Percentiles rank a stretch among this genome's conserved stretches.
Conservation (phyloP, 92 coral and sea anemone species). For the Nematostella vectensis region DNA sequence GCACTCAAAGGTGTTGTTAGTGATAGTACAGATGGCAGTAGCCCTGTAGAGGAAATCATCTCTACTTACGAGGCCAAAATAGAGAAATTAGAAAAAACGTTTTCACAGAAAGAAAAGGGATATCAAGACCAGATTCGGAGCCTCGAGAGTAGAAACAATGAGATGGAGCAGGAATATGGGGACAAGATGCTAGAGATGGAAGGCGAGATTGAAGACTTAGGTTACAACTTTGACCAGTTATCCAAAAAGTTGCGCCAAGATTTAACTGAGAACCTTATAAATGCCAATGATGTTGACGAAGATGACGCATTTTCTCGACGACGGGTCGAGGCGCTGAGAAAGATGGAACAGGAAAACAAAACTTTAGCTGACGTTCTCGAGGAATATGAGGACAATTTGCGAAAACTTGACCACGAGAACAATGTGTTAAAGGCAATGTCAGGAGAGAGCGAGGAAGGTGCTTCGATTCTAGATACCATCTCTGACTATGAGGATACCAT, state of each 20-base stretch:
- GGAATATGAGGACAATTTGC: slow-evolving; percentile 56
- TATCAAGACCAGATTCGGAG: slow-evolving; percentile 39
- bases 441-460: slow-evolving; percentile 27
- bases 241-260: slow-evolving; percentile 32
- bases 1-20: slow-evolving; percentile 18
- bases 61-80: slow-evolving; percentile 43
- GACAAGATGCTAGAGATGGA: slow-evolving; percentile 33
- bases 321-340: slow-evolving; percentile 31
- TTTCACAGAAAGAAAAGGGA: slow-evolving; percentile 5
- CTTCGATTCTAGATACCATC: slow-evolving; percentile 26
- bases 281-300: slow-evolving; percentile 9
- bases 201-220: slow-evolving; percentile 19
- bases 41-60: slow-evolving; percentile 33
- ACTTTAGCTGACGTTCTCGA: slow-evolving; percentile 43
- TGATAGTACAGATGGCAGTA: slow-evolving; percentile 16
- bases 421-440: slow-evolving; percentile 7
- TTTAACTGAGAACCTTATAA: slow-evolving; percentile 26
- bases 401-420: slow-evolving; percentile 33
- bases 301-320: neutral
- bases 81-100: slow-evolving; percentile 5
- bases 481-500: slow-evolving; percentile 52
- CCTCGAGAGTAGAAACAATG: slow-evolving; percentile 21
- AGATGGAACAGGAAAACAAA: slow-evolving; percentile 41
- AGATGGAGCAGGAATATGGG: slow-evolving; percentile 24
- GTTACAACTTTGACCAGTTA: slow-evolving; percentile 19